Conservation (phyloP, 2,113 vertebrate genomes). For the Leptodactylus fuscus region DNA sequence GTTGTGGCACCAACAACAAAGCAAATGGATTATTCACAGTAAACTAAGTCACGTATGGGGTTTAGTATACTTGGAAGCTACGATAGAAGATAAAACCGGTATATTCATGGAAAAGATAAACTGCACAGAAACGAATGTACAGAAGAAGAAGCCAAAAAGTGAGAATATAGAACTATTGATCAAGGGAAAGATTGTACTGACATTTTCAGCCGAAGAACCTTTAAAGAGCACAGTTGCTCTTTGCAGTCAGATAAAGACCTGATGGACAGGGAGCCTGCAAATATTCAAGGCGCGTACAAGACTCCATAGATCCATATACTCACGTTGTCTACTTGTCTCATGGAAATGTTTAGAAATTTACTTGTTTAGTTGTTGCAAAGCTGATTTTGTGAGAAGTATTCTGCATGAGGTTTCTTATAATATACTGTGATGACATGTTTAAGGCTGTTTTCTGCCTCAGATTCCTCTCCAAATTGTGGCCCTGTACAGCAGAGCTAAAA, state of each 20-base stretch:
- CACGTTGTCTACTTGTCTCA: neutral
- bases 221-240: constrained; percentile 45
- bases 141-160: constrained; percentile 35
- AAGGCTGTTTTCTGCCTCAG: no score
- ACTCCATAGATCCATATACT: neutral
- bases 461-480: no score
- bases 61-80: constrained; percentile 30
- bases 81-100: constrained; percentile 43
- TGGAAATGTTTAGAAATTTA: neutral
- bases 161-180: constrained; percentile 52
- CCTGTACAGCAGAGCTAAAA: no score
- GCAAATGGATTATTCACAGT: constrained; percentile 37
- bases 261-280: neutral
- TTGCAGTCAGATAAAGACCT: constrained; percentile 27
- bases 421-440: no score
- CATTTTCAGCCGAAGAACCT: constrained; percentile 47
- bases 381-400: neutral
- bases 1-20: constrained; percentile 29
- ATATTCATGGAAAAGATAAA: constrained; percentile 36
- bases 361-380: neutral
- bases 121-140: constrained; percentile 14
- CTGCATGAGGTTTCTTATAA: no score
- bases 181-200: constrained; percentile 46
- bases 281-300: neutral
- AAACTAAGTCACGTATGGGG: constrained; percentile 33